Conservation (phyloP, 2,888 invertebrate species). For the Lypha dubia region DNA sequence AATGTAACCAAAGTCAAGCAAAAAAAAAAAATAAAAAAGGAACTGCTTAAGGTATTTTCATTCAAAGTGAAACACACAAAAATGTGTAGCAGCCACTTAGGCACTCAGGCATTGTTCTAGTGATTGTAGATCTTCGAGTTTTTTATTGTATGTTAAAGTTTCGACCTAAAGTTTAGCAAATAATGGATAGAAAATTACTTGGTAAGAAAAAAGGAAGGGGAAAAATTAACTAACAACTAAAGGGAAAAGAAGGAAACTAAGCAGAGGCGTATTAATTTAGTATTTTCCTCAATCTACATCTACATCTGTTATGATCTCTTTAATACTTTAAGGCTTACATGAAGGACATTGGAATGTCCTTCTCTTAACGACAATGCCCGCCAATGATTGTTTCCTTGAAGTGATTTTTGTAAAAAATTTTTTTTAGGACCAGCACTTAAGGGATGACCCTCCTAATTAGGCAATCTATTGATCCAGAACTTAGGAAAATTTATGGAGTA, state of each 20-base stretch:
- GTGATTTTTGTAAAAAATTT: no score
- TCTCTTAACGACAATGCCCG: no score
- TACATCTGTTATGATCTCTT: neutral
- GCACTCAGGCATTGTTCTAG: constrained; percentile 2
- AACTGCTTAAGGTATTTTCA: constrained; percentile 46
- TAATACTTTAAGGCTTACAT: no score
- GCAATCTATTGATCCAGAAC: no score
- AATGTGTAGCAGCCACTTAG: constrained; percentile 18
- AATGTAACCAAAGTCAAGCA: constrained; percentile 14
- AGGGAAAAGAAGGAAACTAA: no score
- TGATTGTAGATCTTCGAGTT: neutral
- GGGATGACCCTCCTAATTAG: no score
- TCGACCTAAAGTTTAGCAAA: constrained; percentile 35
- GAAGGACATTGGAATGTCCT: no score
- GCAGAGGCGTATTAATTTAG: no score
- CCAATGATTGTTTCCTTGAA: no score
- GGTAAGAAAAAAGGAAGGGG: neutral
- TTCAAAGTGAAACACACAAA: constrained; percentile 6
- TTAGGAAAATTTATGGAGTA: no score
- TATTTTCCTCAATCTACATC: no score
- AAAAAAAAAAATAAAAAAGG: neutral
- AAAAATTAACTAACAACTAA: neutral
- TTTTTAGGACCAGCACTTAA: no score
- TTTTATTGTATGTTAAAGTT: constrained; percentile 16
- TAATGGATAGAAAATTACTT: neutral